phyloP scores from a whole-genome alignment of 2,888 invertebrate species.

The Resseliella maxima region DNA sequence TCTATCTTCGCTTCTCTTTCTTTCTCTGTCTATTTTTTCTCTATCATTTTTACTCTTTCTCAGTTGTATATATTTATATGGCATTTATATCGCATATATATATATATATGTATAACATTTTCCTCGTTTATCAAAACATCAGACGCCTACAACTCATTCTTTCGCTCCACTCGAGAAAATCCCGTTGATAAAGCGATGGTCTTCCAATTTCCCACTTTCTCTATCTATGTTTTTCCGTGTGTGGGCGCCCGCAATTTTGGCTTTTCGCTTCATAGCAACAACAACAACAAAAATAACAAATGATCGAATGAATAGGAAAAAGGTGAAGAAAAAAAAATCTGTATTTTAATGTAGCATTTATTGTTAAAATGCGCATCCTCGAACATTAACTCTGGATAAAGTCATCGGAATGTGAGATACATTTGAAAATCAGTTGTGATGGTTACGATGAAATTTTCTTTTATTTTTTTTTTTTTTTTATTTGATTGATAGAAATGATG shows the following conservation, averaged over 20 bases:
- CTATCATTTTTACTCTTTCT: no score
- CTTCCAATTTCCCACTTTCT: no score
- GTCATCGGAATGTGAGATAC: not conserved
- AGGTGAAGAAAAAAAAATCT: not conserved
- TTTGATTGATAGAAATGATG: not conserved
- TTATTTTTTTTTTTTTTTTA: not conserved
- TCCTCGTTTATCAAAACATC: not conserved
- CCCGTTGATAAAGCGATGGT: not conserved
- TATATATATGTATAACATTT: no score
- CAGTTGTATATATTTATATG: no score
- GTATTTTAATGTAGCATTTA: not conserved
- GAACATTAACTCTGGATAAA: not conserved
- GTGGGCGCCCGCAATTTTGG: not conserved
- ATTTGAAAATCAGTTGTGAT: not conserved
- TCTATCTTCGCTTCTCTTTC: no score
- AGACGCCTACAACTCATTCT: constrained; percentile 4
- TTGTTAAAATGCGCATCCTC: constrained; percentile 43
- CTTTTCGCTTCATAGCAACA: not conserved
- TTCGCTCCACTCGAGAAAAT: not conserved
- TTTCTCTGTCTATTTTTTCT: no score
- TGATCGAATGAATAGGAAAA: not conserved
- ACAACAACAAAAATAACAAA: not conserved
- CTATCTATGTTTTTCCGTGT: not conserved
- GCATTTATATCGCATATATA: no score
- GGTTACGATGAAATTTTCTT: not conserved